Conservation (phyloP, 2,888 invertebrate species). For the Chalcosyrphus nemorum region DNA sequence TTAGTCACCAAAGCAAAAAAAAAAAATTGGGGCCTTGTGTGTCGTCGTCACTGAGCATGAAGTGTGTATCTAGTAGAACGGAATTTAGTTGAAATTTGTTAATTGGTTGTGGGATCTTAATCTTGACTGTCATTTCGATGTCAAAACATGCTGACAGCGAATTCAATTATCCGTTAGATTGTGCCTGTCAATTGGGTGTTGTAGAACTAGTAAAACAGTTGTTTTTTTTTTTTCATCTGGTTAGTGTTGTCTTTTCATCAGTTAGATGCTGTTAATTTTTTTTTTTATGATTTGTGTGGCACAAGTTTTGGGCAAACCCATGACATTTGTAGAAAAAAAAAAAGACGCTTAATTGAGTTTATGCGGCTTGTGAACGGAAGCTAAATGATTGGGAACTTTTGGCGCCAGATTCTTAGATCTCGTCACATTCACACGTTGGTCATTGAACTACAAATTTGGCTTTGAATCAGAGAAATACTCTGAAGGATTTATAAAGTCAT, state of each 20-base stretch:
- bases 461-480: no score
- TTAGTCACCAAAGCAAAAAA: neutral
- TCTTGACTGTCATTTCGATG: conserved; percentile 30
- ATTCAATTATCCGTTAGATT: conserved; percentile 20
- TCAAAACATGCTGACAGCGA: conserved; percentile 17
- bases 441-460: neutral
- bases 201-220: neutral
- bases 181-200: neutral
- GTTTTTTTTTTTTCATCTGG: neutral
- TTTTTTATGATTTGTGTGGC: neutral
- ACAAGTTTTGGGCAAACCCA: neutral
- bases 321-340: neutral
- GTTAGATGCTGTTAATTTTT: neutral
- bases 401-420: neutral
- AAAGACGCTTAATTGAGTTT: neutral
- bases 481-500: no score
- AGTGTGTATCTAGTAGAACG: neutral
- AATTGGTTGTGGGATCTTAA: conserved; percentile 33
- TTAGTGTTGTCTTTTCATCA: neutral
- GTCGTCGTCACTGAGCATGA: neutral
- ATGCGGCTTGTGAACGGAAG: neutral
- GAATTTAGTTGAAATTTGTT: conserved; percentile 9
- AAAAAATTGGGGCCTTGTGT: neutral
- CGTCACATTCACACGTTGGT: neutral
- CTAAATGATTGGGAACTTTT: neutral